These are phyloP conservation scores for Zaprionus vittiger DNA, from an alignment of 1,140 invertebrate species.

Conservation along the genomic window DNA sequence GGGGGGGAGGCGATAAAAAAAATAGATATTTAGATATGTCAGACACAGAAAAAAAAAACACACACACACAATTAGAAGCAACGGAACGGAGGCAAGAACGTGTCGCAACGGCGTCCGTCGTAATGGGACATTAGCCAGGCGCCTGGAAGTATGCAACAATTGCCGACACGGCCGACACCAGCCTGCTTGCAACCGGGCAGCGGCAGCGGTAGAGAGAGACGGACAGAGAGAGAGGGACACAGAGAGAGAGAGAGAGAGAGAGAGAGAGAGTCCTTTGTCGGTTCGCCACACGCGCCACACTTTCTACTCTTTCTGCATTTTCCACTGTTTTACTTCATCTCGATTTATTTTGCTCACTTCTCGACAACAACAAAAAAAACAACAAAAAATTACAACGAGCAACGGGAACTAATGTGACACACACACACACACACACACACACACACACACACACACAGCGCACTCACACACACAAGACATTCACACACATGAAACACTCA, in stretches of 20 bases:
- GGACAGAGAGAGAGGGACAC: not conserved
- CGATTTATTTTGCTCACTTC: conserved; percentile 7
- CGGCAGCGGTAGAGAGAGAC: not conserved
- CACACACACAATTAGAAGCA: not conserved
- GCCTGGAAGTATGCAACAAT: conserved; percentile 12
- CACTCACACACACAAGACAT: not conserved
- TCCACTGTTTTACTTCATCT: conserved; percentile 5
- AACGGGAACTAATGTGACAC: not conserved
- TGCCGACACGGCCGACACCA: not conserved
- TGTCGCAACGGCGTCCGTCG: conserved; percentile 1
- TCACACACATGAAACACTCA: not conserved
- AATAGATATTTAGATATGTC: not conserved
- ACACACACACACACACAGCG: not conserved
- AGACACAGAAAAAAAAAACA: not conserved
- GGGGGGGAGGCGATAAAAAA: not conserved
- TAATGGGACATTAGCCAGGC: conserved; percentile 5
- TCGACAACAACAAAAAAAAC: conserved; percentile 5
- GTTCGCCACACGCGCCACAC: not conserved
- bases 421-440: not conserved
- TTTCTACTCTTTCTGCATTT: conserved; percentile 4
- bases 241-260: not conserved
- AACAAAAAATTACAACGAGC: conserved; percentile 1
- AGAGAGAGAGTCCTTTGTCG: not conserved
- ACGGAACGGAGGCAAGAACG: not conserved
- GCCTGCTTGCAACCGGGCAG: not conserved